Evolutionary conservation across 2,113 vertebrate genomes (phyloP).

Genomic region (Bubalus kerabau): DNA sequence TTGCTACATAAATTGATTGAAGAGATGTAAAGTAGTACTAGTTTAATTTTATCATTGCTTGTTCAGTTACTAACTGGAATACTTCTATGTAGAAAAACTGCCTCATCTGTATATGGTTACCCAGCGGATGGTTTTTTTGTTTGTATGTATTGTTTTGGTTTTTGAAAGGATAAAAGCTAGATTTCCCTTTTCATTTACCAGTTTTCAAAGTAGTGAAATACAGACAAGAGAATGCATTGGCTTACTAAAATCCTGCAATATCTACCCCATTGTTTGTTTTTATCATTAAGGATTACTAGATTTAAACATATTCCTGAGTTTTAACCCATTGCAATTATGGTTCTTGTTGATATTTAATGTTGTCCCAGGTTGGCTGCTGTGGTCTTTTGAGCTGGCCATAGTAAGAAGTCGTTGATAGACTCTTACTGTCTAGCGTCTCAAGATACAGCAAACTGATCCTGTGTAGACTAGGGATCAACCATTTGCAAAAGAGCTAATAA

Average conservation of each 20-base stretch:
- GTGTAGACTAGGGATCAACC: not conserved
- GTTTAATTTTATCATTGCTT: not conserved
- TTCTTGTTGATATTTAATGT: not conserved
- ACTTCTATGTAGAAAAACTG: not conserved
- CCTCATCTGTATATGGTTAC: not conserved
- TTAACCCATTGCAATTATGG: not conserved
- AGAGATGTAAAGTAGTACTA: not conserved
- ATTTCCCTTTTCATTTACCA: not conserved
- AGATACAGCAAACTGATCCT: not conserved
- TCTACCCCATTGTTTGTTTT: not conserved
- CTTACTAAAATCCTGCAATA: not conserved
- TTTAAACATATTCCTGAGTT: not conserved
- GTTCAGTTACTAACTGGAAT: not conserved
- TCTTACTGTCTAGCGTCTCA: not conserved
- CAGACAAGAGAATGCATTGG: not conserved
- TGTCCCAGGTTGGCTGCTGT: not conserved
- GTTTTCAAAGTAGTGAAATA: not conserved
- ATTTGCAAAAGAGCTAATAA: not conserved
- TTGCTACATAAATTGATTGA: not conserved
- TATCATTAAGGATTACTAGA: not conserved
- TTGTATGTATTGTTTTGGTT: not conserved
- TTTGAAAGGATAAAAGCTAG: not conserved
- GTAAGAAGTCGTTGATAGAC: not conserved
- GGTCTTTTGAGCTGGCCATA: not conserved
- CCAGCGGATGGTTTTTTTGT: not conserved